Evolutionary conservation across 1,140 invertebrate species (phyloP).

Genomic region (Heliconius nattereri): DNA sequence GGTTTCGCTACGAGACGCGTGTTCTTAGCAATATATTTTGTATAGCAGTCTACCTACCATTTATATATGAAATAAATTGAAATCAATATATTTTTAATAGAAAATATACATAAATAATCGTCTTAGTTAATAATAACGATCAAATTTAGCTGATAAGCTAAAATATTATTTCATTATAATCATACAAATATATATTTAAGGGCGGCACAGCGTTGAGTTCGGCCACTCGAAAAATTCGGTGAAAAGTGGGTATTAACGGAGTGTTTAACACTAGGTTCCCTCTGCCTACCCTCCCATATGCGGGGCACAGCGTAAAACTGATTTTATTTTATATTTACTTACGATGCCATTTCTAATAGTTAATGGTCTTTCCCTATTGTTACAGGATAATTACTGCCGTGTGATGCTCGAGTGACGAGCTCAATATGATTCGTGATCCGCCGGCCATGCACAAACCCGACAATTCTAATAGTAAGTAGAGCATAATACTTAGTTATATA

Average conservation of each 20-base stretch:
- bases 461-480: slow-evolving; percentile 70
- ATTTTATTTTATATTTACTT: too few species aligned
- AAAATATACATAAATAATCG: background rate
- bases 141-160: too few species aligned
- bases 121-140: background rate
- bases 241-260: too few species aligned
- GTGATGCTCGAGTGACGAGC: slow-evolving; percentile 71
- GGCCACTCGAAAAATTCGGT: too few species aligned
- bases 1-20: slow-evolving; percentile 67
- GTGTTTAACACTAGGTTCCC: too few species aligned
- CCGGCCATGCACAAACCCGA: slow-evolving; percentile 81
- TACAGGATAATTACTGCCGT: slow-evolving; percentile 55
- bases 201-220: too few species aligned
- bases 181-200: too few species aligned
- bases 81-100: background rate
- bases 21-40: slow-evolving; percentile 46
- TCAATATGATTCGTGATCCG: slow-evolving; percentile 79
- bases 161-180: too few species aligned
- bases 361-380: slow-evolving; percentile 47
- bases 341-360: background rate
- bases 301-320: too few species aligned
- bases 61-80: slow-evolving; percentile 21
- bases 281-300: too few species aligned
- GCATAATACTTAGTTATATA: slow-evolving; percentile 2
- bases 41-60: slow-evolving; percentile 47